phyloP scores from a whole-genome alignment of 2,113 vertebrate genomes.

The Myotis lucifugus region DNA sequence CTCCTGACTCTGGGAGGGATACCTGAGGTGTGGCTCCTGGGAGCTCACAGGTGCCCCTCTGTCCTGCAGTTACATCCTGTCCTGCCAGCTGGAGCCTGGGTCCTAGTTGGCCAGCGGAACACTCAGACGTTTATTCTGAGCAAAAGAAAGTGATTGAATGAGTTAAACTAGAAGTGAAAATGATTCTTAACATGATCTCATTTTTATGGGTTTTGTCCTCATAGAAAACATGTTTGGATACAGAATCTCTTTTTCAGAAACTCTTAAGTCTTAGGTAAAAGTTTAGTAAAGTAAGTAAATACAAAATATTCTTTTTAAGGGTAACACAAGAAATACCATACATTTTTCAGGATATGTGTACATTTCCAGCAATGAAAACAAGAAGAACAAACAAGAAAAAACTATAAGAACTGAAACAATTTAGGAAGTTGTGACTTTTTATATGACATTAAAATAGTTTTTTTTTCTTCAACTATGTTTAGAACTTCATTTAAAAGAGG shows the following conservation, averaged over 20 bases:
- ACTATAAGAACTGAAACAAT: background rate
- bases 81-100: slow-evolving; percentile 89
- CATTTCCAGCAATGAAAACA: background rate
- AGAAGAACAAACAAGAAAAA: too few species aligned
- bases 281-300: background rate
- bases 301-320: background rate
- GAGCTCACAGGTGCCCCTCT: background rate
- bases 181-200: background rate
- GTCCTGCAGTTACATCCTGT: slow-evolving; percentile 88
- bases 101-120: slow-evolving; percentile 91
- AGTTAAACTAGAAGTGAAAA: background rate
- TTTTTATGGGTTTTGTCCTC: background rate
- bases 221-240: background rate
- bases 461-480: background rate
- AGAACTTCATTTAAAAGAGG: background rate
- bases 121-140: slow-evolving; percentile 78
- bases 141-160: background rate
- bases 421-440: background rate
- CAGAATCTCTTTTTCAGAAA: background rate
- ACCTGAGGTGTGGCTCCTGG: background rate
- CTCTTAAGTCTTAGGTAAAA: background rate
- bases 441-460: background rate
- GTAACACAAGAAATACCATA: background rate
- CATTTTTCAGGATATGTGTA: background rate
- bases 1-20: background rate